phyloP scores from a whole-genome alignment of 2,888 invertebrate species.

The Trisateles emortualis region DNA sequence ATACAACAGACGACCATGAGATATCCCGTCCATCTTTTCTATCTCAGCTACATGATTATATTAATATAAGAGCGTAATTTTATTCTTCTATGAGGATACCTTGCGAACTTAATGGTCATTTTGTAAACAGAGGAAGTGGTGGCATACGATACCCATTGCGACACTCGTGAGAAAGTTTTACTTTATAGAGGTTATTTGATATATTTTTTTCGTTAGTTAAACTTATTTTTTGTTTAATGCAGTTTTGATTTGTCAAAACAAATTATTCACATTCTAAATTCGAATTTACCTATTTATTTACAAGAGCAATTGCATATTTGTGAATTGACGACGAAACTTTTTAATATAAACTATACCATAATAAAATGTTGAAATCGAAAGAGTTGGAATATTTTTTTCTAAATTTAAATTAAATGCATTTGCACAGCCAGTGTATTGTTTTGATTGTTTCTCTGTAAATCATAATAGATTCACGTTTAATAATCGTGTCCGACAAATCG shows the following conservation, averaged over 20 bases:
- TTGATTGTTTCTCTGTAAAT: slow-evolving; percentile 35
- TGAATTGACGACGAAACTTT: no score
- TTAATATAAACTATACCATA: no score
- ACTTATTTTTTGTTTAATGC: neutral
- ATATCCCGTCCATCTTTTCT: neutral
- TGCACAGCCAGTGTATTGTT: slow-evolving; percentile 15
- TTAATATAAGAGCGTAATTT: neutral
- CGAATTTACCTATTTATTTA: neutral
- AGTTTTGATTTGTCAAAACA: neutral
- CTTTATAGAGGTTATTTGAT: neutral
- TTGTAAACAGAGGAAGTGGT: slow-evolving; percentile 13
- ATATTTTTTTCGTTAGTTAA: neutral
- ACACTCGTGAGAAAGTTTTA: slow-evolving; percentile 12
- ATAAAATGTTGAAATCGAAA: no score
- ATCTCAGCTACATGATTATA: neutral
- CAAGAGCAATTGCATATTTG: no score
- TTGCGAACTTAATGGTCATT: neutral
- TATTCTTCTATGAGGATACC: neutral
- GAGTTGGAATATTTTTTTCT: no score
- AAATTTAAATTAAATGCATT: slow-evolving; percentile 34
- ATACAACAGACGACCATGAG: neutral
- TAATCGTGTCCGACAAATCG: slow-evolving; percentile 44
- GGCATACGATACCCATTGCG: slow-evolving; percentile 10
- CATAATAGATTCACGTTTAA: slow-evolving; percentile 35
- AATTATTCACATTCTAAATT: slow-evolving; percentile 22